Percentiles rank a stretch among this genome's conserved stretches.
phyloP scores from a whole-genome alignment of 2,888 invertebrate genomes.

The Leptinotarsa juncta region DNA sequence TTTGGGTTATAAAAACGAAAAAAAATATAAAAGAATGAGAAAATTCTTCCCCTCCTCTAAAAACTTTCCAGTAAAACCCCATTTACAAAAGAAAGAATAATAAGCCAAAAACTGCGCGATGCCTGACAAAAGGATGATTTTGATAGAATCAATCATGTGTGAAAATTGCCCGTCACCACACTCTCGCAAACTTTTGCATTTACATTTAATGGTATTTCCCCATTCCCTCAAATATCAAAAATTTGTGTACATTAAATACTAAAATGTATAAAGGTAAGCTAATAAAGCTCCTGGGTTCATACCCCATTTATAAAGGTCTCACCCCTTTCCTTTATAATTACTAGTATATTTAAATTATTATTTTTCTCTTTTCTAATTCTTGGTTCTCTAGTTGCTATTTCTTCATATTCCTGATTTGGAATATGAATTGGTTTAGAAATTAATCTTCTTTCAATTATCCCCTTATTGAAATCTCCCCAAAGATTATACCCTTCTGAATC shows the following conservation, averaged over 20 bases:
- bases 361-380: slow-evolving; percentile 68
- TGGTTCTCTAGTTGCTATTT: slow-evolving; percentile 68
- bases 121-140: slow-evolving; percentile 73
- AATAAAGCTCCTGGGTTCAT: slow-evolving; percentile 67
- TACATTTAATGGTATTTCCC: slow-evolving; percentile 22
- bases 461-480: slow-evolving; percentile 67
- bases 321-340: slow-evolving; percentile 69
- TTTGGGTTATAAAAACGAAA: no score
- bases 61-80: no score
- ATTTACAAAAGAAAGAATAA: no score
- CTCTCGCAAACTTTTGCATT: slow-evolving; percentile 9
- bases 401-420: slow-evolving; percentile 65
- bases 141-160: slow-evolving; percentile 62
- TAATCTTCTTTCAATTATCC: slow-evolving; percentile 73
- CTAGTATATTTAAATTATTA: slow-evolving; percentile 67
- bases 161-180: slow-evolving; percentile 5
- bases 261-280: slow-evolving; percentile 73
- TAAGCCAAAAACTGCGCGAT: slow-evolving; percentile 50
- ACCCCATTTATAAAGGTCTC: slow-evolving; percentile 62
- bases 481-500: slow-evolving; percentile 69
- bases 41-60: no score
- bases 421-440: slow-evolving; percentile 75
- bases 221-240: slow-evolving; percentile 59
- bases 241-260: slow-evolving; percentile 73
- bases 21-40: no score